These are phyloP conservation scores for Aulostomus chinensis DNA, from an alignment of 2,797 vertebrate species.

Conservation along the genomic window DNA sequence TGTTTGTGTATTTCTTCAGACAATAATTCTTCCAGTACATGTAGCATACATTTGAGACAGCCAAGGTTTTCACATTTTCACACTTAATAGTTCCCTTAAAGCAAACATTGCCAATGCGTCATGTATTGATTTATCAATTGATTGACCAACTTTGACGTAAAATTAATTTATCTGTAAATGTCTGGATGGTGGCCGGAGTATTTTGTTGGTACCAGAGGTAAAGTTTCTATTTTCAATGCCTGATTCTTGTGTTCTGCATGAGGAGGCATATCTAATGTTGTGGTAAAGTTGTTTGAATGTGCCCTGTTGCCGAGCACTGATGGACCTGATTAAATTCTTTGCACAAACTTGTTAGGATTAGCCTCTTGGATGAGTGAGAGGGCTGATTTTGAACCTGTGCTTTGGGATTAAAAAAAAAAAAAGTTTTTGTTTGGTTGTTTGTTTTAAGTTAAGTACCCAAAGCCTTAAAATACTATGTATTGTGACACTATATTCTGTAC, in stretches of 20 bases:
- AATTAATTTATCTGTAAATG: slow-evolving; percentile 29
- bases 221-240: slow-evolving; percentile 30
- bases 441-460: slow-evolving; percentile 70
- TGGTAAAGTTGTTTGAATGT: slow-evolving; percentile 72
- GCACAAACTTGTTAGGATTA: slow-evolving; percentile 80
- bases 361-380: slow-evolving; percentile 60
- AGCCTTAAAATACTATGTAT: slow-evolving; percentile 88
- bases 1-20: slow-evolving; percentile 45
- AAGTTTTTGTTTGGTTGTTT: slow-evolving; percentile 44
- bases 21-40: slow-evolving; percentile 71
- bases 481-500: slow-evolving; percentile 82
- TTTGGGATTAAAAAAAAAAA: slow-evolving; percentile 56
- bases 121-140: slow-evolving; percentile 28
- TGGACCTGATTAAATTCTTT: slow-evolving; percentile 81
- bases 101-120: slow-evolving; percentile 35
- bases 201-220: slow-evolving; percentile 12
- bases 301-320: slow-evolving; percentile 79
- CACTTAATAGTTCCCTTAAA: slow-evolving; percentile 40
- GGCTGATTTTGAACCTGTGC: slow-evolving; percentile 75
- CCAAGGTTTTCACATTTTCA: slow-evolving; percentile 32
- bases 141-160: slow-evolving; percentile 29
- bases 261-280: slow-evolving; percentile 64
- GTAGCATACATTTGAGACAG: slow-evolving; percentile 66
- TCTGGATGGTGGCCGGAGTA: slow-evolving; percentile 35
- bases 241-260: slow-evolving; percentile 46